These are phyloP conservation scores for Agriopis marginaria DNA, from an alignment of 2,888 invertebrate species.

Conservation along the genomic window DNA sequence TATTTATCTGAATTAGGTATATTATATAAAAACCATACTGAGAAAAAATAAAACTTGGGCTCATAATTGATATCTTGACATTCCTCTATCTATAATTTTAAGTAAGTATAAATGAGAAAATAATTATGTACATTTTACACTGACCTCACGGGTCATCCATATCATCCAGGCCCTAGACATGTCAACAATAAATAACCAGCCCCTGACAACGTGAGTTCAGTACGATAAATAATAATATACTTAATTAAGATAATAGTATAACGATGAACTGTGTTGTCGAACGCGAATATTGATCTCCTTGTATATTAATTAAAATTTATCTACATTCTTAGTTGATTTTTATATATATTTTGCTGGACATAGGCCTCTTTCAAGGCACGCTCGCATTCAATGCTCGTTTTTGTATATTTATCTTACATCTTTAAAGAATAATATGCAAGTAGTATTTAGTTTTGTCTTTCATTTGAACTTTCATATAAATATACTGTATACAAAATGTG, in stretches of 20 bases:
- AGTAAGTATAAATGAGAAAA: conserved; percentile 6
- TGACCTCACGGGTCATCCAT: conserved; percentile 22
- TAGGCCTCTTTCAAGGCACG: no score
- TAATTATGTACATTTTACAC: neutral
- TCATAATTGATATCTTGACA: conserved; percentile 10
- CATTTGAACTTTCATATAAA: conserved; percentile 6
- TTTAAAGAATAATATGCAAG: neutral
- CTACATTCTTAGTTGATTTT: neutral
- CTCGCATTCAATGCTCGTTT: no score
- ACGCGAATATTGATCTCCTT: neutral
- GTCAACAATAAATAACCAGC: conserved; percentile 26
- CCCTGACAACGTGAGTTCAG: conserved; percentile 19
- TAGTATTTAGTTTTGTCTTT: neutral
- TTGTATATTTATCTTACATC: neutral
- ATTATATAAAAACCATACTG: neutral
- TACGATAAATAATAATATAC: conserved; percentile 18
- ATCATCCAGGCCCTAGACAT: conserved; percentile 20
- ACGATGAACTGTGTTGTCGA: neutral
- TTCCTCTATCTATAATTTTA: conserved; percentile 13
- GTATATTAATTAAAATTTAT: neutral
- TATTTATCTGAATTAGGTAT: neutral
- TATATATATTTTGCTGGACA: no score
- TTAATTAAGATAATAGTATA: conserved; percentile 3
- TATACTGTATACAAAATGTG: neutral
- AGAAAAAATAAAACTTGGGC: neutral